Percentiles rank a stretch among this genome's conserved stretches.
phyloP scores from a whole-genome alignment of 2,113 vertebrate species.

The Tretioscincus oriximinensis region DNA sequence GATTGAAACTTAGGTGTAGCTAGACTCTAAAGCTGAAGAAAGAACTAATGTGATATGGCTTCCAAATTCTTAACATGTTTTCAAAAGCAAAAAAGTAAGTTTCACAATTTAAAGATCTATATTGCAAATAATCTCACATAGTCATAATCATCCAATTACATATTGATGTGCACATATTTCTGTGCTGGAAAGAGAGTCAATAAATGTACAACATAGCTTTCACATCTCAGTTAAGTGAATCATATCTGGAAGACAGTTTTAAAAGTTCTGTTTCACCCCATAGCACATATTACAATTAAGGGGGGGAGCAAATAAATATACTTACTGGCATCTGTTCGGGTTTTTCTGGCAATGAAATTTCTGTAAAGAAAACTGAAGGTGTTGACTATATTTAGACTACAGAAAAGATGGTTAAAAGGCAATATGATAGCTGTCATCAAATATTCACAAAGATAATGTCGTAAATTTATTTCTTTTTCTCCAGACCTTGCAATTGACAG shows the following conservation, averaged over 20 bases:
- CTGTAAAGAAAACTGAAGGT: neutral
- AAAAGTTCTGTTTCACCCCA: neutral
- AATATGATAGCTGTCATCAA: neutral
- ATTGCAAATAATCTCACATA: neutral
- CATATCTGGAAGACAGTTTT: neutral
- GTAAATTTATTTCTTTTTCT: neutral
- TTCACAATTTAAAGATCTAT: neutral
- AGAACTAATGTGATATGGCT: too few relatives aligned
- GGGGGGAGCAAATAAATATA: neutral
- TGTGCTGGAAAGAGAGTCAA: too few relatives aligned
- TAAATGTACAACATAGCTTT: neutral
- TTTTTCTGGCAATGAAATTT: neutral
- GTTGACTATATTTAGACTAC: neutral
- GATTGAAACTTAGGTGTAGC: too few relatives aligned
- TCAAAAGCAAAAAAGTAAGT: neutral
- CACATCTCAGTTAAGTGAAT: neutral
- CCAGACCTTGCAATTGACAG: neutral
- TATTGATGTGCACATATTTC: neutral
- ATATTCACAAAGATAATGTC: neutral
- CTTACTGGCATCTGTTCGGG: neutral
- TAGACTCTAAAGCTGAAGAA: too few relatives aligned
- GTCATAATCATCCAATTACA: neutral
- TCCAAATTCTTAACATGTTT: too few relatives aligned
- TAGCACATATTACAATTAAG: neutral
- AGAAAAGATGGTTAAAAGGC: neutral